A percentile compares a stretch with the other conserved stretches of the same genome.
These are phyloP conservation scores for Candoia aspera DNA, from an alignment of 2,113 vertebrate genomes.

Conservation along the genomic window DNA sequence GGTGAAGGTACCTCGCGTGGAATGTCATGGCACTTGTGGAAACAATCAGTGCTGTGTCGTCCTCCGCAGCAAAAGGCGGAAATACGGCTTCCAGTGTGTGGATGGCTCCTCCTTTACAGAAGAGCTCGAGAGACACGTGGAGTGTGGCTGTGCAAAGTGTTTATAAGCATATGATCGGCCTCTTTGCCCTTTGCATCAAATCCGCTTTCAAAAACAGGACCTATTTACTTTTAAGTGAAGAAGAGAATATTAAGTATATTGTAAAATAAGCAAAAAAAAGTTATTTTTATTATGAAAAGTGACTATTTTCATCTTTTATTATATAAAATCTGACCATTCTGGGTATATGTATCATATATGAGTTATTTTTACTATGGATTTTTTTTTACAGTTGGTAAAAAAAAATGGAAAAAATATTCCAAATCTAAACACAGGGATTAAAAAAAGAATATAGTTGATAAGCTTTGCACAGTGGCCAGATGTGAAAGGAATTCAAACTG, in stretches of 20 bases:
- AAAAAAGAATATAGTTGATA: conserved; percentile 46
- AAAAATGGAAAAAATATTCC: conserved; percentile 65
- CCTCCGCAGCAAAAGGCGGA: conserved; percentile 87
- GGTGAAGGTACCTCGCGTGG: conserved; percentile 84
- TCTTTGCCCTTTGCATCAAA: conserved; percentile 63
- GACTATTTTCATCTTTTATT: conserved; percentile 89
- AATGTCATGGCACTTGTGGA: conserved; percentile 83
- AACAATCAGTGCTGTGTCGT: conserved; percentile 85
- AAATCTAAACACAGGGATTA: conserved; percentile 61
- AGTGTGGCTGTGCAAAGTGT: conserved; percentile 91
- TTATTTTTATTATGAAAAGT: conserved; percentile 99
- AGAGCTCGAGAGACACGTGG: conserved; percentile 89
- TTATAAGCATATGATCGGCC: conserved; percentile 62
- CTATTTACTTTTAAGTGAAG: conserved; percentile 73
- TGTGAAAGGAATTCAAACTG: conserved; percentile 49
- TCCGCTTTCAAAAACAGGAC: conserved; percentile 69
- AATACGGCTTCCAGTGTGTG: conserved; percentile 89
- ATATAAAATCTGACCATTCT: conserved; percentile 86
- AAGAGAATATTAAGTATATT: conserved; percentile 96
- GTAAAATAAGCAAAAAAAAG: conserved; percentile 99
- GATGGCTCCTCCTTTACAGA: conserved; percentile 91
- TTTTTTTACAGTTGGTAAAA: conserved; percentile 81
- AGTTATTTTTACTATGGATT: conserved; percentile 90
- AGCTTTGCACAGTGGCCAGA: conserved; percentile 50
- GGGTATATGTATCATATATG: conserved; percentile 89